Conservation (phyloP, 2,797 vertebrate species). For the Cygnus olor region DNA sequence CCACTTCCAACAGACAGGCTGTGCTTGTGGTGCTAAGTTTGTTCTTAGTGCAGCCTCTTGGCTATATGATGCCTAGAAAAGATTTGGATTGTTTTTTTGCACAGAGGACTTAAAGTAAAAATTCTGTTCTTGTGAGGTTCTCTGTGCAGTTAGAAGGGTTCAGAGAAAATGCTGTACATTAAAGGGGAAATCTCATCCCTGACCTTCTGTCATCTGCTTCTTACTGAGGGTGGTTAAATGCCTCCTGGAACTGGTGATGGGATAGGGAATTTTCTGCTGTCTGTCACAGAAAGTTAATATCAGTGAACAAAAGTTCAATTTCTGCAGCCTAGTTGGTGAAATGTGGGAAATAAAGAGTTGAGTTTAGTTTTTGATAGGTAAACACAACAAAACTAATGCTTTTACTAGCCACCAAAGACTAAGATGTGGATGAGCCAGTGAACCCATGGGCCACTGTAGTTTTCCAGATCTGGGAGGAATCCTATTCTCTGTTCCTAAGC, state of each 20-base stretch:
- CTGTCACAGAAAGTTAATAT: neutral
- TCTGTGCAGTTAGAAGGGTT: neutral
- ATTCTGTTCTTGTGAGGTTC: neutral
- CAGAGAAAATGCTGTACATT: neutral
- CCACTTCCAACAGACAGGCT: neutral
- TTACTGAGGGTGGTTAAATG: neutral
- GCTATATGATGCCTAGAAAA: neutral
- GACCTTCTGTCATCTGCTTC: neutral
- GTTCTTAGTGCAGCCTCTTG: neutral
- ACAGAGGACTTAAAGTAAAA: neutral
- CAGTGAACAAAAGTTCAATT: neutral
- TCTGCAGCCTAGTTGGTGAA: neutral
- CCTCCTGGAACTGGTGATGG: neutral
- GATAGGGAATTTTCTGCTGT: neutral
- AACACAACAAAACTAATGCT: neutral
- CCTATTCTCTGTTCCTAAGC: neutral
- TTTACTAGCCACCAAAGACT: neutral
- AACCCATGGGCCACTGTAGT: neutral
- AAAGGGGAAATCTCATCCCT: neutral
- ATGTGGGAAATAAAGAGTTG: neutral
- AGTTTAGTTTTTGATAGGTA: neutral
- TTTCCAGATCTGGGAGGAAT: neutral
- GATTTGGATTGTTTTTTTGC: neutral
- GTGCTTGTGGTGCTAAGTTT: neutral
- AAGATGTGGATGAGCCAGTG: neutral